Evolutionary conservation across 2,113 vertebrate genomes (phyloP).

Genomic region (Varanus komodoensis): DNA sequence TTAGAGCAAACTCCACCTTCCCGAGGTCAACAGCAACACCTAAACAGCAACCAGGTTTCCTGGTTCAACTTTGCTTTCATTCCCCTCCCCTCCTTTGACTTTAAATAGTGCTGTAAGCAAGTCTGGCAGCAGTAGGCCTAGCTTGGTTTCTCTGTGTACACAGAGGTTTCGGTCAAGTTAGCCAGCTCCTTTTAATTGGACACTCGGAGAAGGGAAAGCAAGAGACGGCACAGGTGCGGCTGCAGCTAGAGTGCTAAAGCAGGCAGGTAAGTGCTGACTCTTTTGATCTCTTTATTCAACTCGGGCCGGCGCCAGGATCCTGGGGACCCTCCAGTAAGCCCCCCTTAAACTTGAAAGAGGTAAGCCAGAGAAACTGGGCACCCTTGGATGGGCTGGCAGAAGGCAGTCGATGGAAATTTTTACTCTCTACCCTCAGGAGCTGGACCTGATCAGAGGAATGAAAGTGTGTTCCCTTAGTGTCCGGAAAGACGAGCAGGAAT

Average conservation of each 20-base stretch:
- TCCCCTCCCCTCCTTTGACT: background rate
- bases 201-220: background rate
- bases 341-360: background rate
- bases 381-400: background rate
- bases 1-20: background rate
- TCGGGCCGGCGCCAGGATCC: no score
- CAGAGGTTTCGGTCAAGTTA: slow-evolving; percentile 32
- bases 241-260: background rate
- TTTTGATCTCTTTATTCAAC: background rate
- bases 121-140: background rate
- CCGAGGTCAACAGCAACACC: background rate
- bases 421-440: background rate
- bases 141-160: slow-evolving; percentile 30
- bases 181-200: background rate
- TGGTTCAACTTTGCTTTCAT: slow-evolving; percentile 6
- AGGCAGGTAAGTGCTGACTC: background rate
- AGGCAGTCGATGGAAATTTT: no score
- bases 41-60: background rate
- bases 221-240: background rate
- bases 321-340: background rate
- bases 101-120: slow-evolving; percentile 20
- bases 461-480: background rate
- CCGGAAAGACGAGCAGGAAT: background rate
- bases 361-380: no score
- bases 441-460: background rate